phyloP scores from a whole-genome alignment of 53 echinoderm and acorn worm genomes.

The Luidia sarsii region DNA sequence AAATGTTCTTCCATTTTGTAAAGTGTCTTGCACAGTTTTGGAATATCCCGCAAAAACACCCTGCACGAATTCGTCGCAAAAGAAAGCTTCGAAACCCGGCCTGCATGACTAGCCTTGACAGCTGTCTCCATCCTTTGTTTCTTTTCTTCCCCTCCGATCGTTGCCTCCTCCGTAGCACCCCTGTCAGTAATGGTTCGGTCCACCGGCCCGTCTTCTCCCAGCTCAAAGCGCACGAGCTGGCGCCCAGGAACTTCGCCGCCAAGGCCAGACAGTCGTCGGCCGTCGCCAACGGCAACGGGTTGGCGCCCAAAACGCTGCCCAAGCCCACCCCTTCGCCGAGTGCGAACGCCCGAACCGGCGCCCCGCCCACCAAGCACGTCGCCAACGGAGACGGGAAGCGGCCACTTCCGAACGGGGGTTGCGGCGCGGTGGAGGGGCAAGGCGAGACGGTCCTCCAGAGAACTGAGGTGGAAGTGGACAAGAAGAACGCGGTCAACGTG shows the following conservation, averaged over 20 bases:
- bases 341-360: background rate
- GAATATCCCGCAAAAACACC: too few relatives aligned
- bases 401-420: constrained; percentile 2
- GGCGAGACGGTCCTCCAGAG: background rate
- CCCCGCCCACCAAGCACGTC: background rate
- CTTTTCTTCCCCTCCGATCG: constrained; percentile 17
- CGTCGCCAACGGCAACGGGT: constrained; percentile 13
- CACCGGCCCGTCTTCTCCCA: constrained; percentile 62
- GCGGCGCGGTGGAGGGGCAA: constrained; percentile 10
- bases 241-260: constrained; percentile 56
- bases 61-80: too few relatives aligned
- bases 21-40: too few relatives aligned
- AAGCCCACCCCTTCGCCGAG: background rate
- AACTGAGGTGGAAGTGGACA: constrained; percentile 7
- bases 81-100: too few relatives aligned
- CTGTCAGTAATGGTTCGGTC: constrained; percentile 57
- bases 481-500: constrained; percentile 19
- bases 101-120: too few relatives aligned
- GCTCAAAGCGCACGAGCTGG: constrained; percentile 54
- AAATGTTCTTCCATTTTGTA: too few relatives aligned
- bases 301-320: background rate
- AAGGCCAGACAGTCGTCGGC: constrained; percentile 46
- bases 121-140: constrained; percentile 1
- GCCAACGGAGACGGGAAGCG: constrained; percentile 27
- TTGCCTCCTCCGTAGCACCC: constrained; percentile 47